These are phyloP conservation scores for Augiades crinisus DNA, from an alignment of 2,888 invertebrate genomes.

Conservation along the genomic window DNA sequence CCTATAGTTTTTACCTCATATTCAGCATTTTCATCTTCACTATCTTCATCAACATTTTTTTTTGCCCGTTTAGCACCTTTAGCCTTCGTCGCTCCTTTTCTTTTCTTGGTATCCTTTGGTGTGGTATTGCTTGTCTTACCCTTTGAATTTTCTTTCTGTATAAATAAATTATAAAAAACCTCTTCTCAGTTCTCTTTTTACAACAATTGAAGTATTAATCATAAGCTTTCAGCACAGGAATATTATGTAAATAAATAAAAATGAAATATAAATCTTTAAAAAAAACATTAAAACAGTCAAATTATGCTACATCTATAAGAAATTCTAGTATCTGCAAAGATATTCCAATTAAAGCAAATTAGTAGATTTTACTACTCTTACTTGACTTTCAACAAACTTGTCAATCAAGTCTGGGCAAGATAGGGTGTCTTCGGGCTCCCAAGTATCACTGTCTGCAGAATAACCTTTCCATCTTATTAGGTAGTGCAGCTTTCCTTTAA, in stretches of 20 bases:
- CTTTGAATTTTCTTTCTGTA: slow-evolving; percentile 65
- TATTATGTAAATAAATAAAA: no score
- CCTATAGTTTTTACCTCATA: slow-evolving; percentile 75
- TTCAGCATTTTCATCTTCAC: slow-evolving; percentile 82
- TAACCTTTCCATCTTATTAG: slow-evolving; percentile 91
- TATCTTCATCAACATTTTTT: slow-evolving; percentile 78
- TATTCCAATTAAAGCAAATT: no score
- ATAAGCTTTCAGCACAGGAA: no score
- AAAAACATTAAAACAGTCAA: no score
- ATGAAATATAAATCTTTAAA: no score
- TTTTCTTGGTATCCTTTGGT: slow-evolving; percentile 51
- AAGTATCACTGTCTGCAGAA: slow-evolving; percentile 85
- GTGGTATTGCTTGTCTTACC: slow-evolving; percentile 42
- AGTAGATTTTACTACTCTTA: neutral
- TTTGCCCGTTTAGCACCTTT: slow-evolving; percentile 58
- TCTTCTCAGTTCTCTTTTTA: no score
- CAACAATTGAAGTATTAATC: no score
- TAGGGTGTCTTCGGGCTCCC: slow-evolving; percentile 87
- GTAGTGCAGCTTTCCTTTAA: slow-evolving; percentile 85
- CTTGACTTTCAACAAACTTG: slow-evolving; percentile 54
- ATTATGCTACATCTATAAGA: no score
- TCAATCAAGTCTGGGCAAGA: slow-evolving; percentile 86
- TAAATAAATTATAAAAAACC: slow-evolving; percentile 22
- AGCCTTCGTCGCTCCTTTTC: slow-evolving; percentile 49
- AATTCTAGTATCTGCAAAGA: no score